Percentiles rank a stretch among this genome's conserved stretches.
Evolutionary conservation across 2,797 vertebrate genomes (phyloP).

Genomic region (Leptatherina wallacei): DNA sequence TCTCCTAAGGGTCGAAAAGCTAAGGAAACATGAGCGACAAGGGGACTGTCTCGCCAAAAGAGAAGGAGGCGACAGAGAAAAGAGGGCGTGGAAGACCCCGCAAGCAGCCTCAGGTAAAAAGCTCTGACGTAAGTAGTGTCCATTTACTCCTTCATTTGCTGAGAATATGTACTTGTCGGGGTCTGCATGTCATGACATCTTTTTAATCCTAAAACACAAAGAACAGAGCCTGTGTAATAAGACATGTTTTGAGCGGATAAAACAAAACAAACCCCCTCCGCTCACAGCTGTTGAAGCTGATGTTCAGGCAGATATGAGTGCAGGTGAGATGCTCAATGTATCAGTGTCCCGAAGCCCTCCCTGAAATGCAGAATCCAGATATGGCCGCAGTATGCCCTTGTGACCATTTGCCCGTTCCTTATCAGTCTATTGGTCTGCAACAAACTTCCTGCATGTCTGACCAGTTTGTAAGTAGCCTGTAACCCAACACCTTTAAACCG

Average conservation of each 20-base stretch:
- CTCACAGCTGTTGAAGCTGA: slow-evolving; percentile 28
- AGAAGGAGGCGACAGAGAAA: slow-evolving; percentile 92
- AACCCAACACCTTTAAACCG: slow-evolving; percentile 78
- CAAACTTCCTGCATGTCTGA: slow-evolving; percentile 58
- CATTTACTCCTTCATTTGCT: neutral
- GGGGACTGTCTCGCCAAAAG: slow-evolving; percentile 90
- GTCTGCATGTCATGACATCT: slow-evolving; percentile 1
- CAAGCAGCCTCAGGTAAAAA: slow-evolving; percentile 88
- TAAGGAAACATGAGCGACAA: slow-evolving; percentile 92
- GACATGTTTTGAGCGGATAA: neutral
- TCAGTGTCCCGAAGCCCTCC: slow-evolving; percentile 16
- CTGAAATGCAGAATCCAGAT: slow-evolving; percentile 27
- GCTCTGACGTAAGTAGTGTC: slow-evolving; percentile 64
- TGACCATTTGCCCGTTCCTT: slow-evolving; percentile 50
- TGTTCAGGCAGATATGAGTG: slow-evolving; percentile 28
- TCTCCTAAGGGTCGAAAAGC: slow-evolving; percentile 57
- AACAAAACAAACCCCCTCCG: neutral
- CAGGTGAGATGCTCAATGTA: slow-evolving; percentile 27
- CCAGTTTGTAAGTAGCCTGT: slow-evolving; percentile 68
- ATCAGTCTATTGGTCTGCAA: slow-evolving; percentile 46
- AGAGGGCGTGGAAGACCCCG: slow-evolving; percentile 93
- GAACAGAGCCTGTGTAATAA: neutral
- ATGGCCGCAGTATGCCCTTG: slow-evolving; percentile 19
- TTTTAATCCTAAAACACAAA: neutral
- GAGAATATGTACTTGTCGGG: neutral